phyloP scores from a whole-genome alignment of 2,888 invertebrate species.

The Suillia variegata region DNA sequence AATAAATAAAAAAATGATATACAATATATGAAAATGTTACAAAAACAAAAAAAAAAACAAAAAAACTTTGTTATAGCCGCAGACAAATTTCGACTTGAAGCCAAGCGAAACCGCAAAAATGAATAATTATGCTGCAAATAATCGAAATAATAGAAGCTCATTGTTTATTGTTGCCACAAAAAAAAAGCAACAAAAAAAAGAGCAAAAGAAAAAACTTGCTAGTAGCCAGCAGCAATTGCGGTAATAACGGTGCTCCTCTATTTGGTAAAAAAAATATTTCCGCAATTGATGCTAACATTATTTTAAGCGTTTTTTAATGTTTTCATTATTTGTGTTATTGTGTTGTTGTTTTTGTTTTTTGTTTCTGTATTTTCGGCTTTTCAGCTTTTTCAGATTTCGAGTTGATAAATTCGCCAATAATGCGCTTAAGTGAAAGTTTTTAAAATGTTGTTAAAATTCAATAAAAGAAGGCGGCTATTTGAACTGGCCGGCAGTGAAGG shows the following conservation, averaged over 20 bases:
- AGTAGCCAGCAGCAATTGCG: neutral
- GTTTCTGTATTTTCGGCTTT: neutral
- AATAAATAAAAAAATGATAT: too few species aligned
- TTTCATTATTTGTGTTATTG: conserved; percentile 1
- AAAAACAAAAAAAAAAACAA: too few species aligned
- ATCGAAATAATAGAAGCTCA: conserved; percentile 33
- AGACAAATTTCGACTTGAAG: too few species aligned
- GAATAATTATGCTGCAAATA: conserved; percentile 41
- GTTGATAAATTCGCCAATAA: conserved; percentile 5
- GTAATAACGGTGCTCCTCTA: neutral
- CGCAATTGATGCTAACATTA: conserved; percentile 4
- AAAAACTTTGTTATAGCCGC: too few species aligned
- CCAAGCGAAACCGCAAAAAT: too few species aligned
- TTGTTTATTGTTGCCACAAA: conserved; percentile 15
- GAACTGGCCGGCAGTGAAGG: too few species aligned
- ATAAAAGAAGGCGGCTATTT: neutral
- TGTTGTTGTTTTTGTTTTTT: neutral
- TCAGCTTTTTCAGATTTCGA: neutral
- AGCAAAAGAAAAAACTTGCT: too few species aligned
- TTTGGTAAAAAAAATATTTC: too few species aligned
- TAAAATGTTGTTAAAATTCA: conserved; percentile 4
- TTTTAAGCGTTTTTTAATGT: conserved; percentile 3
- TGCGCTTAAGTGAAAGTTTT: conserved; percentile 4
- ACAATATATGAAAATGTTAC: too few species aligned
- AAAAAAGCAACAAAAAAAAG: neutral